These are phyloP conservation scores for Danio albolineatus DNA, from an alignment of 2,797 vertebrate species.

Conservation along the genomic window DNA sequence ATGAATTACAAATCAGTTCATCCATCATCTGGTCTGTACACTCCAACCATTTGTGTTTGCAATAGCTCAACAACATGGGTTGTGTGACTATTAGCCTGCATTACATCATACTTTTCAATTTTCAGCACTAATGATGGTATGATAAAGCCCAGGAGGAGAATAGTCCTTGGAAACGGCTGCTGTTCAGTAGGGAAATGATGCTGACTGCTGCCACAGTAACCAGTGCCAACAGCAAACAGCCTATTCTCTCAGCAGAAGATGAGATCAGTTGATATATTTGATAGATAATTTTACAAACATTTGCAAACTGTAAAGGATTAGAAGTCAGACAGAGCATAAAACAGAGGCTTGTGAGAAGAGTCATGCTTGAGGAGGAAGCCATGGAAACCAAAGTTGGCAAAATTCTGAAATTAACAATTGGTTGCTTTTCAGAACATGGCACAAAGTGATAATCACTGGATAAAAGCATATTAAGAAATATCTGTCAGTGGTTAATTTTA, in stretches of 20 bases:
- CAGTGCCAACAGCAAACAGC: slow-evolving; percentile 17
- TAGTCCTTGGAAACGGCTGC: background rate
- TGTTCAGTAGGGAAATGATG: slow-evolving; percentile 48
- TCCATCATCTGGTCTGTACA: slow-evolving; percentile 14
- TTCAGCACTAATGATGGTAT: slow-evolving; percentile 46
- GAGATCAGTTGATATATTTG: slow-evolving; percentile 19
- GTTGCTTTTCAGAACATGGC: background rate
- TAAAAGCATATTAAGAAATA: too few species aligned
- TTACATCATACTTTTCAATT: slow-evolving; percentile 54
- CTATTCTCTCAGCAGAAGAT: slow-evolving; percentile 1
- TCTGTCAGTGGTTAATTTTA: too few species aligned
- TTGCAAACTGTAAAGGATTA: background rate
- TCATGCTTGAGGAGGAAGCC: background rate
- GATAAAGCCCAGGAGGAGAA: slow-evolving; percentile 44
- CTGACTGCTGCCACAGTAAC: slow-evolving; percentile 52
- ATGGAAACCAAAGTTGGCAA: background rate
- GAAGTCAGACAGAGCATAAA: background rate
- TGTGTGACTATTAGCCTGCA: slow-evolving; percentile 20
- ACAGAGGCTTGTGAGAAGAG: background rate
- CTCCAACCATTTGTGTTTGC: background rate
- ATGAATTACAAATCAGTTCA: background rate
- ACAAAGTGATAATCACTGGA: too few species aligned
- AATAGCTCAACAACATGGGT: background rate
- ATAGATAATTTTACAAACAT: background rate
- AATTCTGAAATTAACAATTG: background rate